phyloP scores from a whole-genome alignment of 2,113 vertebrate species.

The Myanophis thanlyinensis region DNA sequence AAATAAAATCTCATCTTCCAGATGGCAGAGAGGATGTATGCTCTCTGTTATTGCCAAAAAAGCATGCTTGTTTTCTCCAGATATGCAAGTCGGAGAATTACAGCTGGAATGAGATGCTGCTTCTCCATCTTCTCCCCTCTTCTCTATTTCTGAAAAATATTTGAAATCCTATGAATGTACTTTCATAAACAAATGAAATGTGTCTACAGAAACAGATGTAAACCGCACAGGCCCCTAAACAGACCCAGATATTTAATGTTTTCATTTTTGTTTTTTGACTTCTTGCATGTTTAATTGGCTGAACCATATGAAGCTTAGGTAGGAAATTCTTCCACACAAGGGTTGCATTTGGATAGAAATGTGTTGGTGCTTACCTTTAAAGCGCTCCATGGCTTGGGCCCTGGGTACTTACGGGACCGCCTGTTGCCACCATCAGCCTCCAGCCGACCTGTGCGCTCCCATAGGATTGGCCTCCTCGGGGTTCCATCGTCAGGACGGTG shows the following conservation, averaged over 20 bases:
- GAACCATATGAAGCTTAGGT: constrained; percentile 17
- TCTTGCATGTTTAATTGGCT: not conserved
- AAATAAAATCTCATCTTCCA: constrained; percentile 64
- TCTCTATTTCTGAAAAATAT: constrained; percentile 28
- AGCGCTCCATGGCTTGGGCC: too few relatives aligned
- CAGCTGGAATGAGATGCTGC: constrained; percentile 57
- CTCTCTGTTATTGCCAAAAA: constrained; percentile 65
- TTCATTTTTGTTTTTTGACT: constrained; percentile 21
- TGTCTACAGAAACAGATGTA: not conserved
- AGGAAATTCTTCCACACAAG: constrained; percentile 58
- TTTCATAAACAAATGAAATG: not conserved
- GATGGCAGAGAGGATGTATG: constrained; percentile 63
- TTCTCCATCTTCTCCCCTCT: not conserved
- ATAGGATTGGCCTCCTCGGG: too few relatives aligned
- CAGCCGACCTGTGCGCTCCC: too few relatives aligned
- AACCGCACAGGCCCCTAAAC: constrained; percentile 43
- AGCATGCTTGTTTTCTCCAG: constrained; percentile 62
- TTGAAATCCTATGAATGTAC: constrained; percentile 26
- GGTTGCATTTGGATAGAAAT: constrained; percentile 57
- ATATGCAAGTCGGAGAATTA: constrained; percentile 56
- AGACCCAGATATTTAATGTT: constrained; percentile 1
- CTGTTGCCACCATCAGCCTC: too few relatives aligned
- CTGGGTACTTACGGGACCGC: too few relatives aligned
- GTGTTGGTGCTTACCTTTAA: too few relatives aligned
- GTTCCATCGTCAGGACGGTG: too few relatives aligned